Percentiles rank a stretch among this genome's conserved stretches.
Conservation (phyloP, 2,797 vertebrate genomes). For the Phataginus tetradactyla region DNA sequence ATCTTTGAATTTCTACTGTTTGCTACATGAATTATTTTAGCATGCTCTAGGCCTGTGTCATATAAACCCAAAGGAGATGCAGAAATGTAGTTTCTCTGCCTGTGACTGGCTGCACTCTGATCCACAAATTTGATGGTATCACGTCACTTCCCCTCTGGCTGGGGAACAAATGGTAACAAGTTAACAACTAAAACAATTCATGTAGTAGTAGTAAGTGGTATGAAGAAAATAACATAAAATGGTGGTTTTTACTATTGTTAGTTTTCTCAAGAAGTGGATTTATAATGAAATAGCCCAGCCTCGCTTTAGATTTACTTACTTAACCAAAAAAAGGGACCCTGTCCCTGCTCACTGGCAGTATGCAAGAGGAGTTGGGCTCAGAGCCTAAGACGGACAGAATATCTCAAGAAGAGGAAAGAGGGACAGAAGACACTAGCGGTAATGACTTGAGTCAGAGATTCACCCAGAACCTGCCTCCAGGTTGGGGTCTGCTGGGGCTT, state of each 20-base stretch:
- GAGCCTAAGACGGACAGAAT: accelerated
- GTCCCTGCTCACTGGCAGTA: not conserved
- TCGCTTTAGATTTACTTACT: not conserved
- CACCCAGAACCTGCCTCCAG: too few relatives aligned
- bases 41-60: not conserved
- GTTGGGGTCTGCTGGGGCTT: not conserved
- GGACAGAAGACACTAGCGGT: not conserved
- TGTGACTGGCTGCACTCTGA: too few relatives aligned
- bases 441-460: accelerated
- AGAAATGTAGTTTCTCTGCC: not conserved
- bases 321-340: not conserved
- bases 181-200: not conserved
- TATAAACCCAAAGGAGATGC: not conserved
- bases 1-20: not conserved
- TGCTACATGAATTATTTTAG: not conserved
- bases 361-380: accelerated
- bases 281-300: not conserved
- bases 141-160: not conserved
- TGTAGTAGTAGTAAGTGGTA: not conserved
- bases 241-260: not conserved
- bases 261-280: not conserved
- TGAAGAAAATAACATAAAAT: not conserved
- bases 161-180: not conserved
- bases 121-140: not conserved
- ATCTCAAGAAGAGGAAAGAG: not conserved